These are phyloP conservation scores for Brachionus asplanchnoidis DNA, from an alignment of 1,140 invertebrate genomes.

Conservation along the genomic window DNA sequence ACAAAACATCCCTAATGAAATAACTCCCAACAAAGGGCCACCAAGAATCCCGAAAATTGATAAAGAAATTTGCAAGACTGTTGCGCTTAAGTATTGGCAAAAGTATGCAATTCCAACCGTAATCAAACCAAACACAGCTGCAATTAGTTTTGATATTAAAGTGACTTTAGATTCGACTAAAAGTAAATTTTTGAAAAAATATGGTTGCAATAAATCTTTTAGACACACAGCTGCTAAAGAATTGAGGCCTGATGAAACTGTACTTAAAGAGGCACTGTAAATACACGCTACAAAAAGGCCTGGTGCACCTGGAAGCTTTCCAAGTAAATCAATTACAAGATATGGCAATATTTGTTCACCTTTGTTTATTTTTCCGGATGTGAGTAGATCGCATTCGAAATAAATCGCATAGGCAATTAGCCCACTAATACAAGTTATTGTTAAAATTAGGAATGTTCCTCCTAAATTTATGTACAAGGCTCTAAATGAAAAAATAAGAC, in stretches of 20 bases:
- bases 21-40: slow-evolving; percentile 49
- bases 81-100: slow-evolving; percentile 45
- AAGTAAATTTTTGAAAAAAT: not conserved
- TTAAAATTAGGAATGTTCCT: slow-evolving; percentile 26
- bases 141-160: slow-evolving; percentile 46
- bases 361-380: slow-evolving; percentile 12
- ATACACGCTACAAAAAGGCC: slow-evolving; percentile 84
- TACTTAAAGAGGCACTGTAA: slow-evolving; percentile 78
- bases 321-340: slow-evolving; percentile 76
- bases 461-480: slow-evolving; percentile 39
- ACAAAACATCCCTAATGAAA: slow-evolving; percentile 38
- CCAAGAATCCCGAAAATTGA: slow-evolving; percentile 52
- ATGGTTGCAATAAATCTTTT: slow-evolving; percentile 64
- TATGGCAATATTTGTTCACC: slow-evolving; percentile 65
- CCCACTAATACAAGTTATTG: slow-evolving; percentile 34
- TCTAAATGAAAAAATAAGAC: not conserved
- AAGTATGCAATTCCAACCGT: slow-evolving; percentile 50
- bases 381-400: slow-evolving; percentile 43
- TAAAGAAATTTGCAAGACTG: slow-evolving; percentile 49
- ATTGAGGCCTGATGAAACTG: slow-evolving; percentile 83
- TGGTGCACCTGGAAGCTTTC: slow-evolving; percentile 67
- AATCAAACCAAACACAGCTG: slow-evolving; percentile 50
- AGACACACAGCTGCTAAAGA: slow-evolving; percentile 81
- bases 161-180: slow-evolving; percentile 13
- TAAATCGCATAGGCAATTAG: slow-evolving; percentile 43